phyloP scores from a whole-genome alignment of 2,113 vertebrate genomes.

The Tinamus guttatus region DNA sequence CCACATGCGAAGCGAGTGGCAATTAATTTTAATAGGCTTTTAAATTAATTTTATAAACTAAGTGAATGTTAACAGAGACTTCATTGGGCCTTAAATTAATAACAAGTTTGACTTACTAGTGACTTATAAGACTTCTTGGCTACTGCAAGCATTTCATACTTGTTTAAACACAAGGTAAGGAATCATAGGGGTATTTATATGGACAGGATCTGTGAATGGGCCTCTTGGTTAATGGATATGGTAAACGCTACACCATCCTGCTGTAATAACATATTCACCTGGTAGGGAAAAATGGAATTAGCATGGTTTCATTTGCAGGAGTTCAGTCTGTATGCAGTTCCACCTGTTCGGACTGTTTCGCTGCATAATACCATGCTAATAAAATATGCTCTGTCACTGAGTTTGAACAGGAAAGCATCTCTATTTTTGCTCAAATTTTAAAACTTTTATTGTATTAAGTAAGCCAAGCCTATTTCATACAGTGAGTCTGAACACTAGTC shows the following conservation, averaged over 20 bases:
- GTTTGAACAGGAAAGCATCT: not conserved
- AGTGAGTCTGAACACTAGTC: not conserved
- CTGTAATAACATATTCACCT: not conserved
- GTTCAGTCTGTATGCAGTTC: not conserved
- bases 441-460: not conserved
- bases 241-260: not conserved
- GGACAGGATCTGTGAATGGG: accelerated
- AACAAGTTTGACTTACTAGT: not conserved
- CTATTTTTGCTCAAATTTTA: not conserved
- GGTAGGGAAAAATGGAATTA: not conserved
- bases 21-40: not conserved
- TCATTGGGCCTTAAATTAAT: not conserved
- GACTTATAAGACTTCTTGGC: not conserved
- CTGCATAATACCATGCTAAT: not conserved
- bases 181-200: not conserved
- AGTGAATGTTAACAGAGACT: not conserved
- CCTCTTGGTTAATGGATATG: not conserved
- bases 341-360: not conserved
- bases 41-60: not conserved
- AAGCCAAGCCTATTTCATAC: not conserved
- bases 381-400: not conserved
- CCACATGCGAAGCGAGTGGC: not conserved
- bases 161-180: not conserved
- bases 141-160: not conserved
- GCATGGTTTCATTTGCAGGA: not conserved